A percentile compares a stretch with the other conserved stretches of the same genome.
Conservation (phyloP, 30 jellyfish, hydroid and myxozoan species). For the Haliclystus octoradiatus region DNA sequence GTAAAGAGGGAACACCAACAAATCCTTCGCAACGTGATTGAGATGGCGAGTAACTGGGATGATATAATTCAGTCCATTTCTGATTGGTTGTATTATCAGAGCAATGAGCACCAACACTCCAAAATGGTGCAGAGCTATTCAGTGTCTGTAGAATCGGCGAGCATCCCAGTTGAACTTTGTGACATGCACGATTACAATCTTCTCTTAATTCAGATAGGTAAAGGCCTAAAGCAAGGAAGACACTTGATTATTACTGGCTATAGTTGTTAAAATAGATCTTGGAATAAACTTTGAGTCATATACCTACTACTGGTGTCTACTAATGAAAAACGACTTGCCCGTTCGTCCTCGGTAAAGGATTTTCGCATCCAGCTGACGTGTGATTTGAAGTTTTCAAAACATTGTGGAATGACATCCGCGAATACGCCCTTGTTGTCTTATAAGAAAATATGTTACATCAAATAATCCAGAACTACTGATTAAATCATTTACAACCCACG, state of each 20-base stretch:
- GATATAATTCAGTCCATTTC: slow-evolving; percentile 17
- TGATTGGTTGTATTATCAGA: slow-evolving; percentile 9
- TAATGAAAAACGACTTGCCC: no score
- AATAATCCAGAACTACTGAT: no score
- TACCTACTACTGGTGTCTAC: no score
- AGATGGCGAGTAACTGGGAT: slow-evolving; percentile 24
- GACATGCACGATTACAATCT: slow-evolving; percentile 25
- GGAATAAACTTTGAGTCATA: no score
- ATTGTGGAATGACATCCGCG: no score
- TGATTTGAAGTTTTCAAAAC: no score
- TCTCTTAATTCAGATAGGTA: slow-evolving; percentile 12
- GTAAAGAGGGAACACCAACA: slow-evolving; percentile 2
- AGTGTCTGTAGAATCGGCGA: neutral
- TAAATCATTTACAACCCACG: no score
- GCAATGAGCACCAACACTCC: slow-evolving; percentile 16
- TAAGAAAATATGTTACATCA: no score
- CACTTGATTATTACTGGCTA: neutral
- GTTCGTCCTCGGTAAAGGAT: no score
- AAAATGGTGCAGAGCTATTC: slow-evolving; percentile 7
- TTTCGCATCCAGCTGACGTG: no score
- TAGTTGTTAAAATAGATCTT: no score
- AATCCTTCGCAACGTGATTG: slow-evolving; percentile 32
- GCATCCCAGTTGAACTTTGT: slow-evolving; percentile 8
- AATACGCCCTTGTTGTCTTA: no score
- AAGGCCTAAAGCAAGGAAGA: slow-evolving; percentile 13